Base-by-base conservation (phyloP, 2,888 invertebrate species). In the Leucophenga montana region DNA sequence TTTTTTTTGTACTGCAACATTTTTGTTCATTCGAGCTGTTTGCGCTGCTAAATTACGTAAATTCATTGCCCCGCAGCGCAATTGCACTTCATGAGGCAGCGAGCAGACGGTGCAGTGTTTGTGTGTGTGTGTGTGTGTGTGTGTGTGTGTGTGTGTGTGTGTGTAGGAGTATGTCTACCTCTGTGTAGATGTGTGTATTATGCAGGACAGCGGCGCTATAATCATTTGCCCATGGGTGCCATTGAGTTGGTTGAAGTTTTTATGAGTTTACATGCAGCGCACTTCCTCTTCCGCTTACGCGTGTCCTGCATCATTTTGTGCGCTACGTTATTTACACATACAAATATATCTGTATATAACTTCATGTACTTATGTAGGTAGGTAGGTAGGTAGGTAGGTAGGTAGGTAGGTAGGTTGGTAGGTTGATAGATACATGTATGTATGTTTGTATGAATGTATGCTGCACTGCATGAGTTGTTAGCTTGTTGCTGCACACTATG, bases 161-260 rank as follows among this genome's bases (percentile, higher is more conserved):
- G 14, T 46, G 27, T 64, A 13, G 62, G 59, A 65, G 22, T 59
- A 14, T 27, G 53, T 61, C 57, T 27, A 53, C 44, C 11, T 66
- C 9, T 56, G n/a, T 69, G 46, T 65, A 14, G 66, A 48, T 67
- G 44, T 66, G 59, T 48, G n/a, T n/a, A n/a, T n/a, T n/a, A n/a
- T n/a, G 27, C 79, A 77, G 39, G 39, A 39, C 50, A 50, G 16
- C 11, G 72, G 76, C 77, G 78, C 76, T 79, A 79, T 77, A 81
- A 79, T 78, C 79, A 77, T 79, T 76, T 76, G 78, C 81, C 74
- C 79, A 75, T 75, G 79, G 79, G 82, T 82, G 75, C 82, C 77
- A 80, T 80, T 80, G 82, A 78, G 82, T 82, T 80, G 77, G 79
- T 82, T 80, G 80, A 77, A 80, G 79, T 80, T 80, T 80, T 80